Base-by-base conservation (phyloP, 2,113 vertebrate genomes). In the Australoheros scitulus region DNA sequence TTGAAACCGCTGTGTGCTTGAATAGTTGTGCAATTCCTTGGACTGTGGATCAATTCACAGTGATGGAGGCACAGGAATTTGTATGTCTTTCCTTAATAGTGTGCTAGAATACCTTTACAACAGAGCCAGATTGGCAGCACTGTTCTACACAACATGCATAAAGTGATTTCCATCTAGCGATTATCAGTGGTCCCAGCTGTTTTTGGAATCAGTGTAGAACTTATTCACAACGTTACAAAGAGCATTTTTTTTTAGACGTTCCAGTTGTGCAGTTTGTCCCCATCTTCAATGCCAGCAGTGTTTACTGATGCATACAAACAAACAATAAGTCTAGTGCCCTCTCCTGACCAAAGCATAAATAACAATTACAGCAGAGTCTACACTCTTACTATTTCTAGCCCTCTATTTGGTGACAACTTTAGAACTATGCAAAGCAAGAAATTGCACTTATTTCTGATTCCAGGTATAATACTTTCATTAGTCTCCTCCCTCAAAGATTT, bases 331-430 rank as follows among this genome's bases (percentile, higher is more conserved):
- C 34, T 68, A 83, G 68, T 80, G 88, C 83, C 88, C 79, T 75
- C 88, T 89, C 60, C 80, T 92, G 88, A 65, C 26, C 74, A 90
- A 85, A 77, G 13, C 59, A 14, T 38, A 22, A 80, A 34, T 55
- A 55, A 80, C 38, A 64, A 34, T 34, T 41, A 24, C 20, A 58
- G 18, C 7, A 58, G 11, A 13, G 11, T 34, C 7, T 72, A 34
- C 18, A 29, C 47, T 0, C 38, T 7, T 18, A 26, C 11, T 18
- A 57, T 18, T 38, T 56, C 2, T 11, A 34, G 2, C 9, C 15
- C 32, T 47, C 2, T 56, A 2, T 58, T 56, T 80, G 26, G 6
- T 26, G 55, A 38, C 1, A 32, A 0, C 75, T 55, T 55, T 55
- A n/a, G 14, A 64, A 64, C 26, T 32, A 24, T 64, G 10, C 6